Base-by-base conservation (phyloP, 2,888 invertebrate species). In the Hipparchia sbordonii region DNA sequence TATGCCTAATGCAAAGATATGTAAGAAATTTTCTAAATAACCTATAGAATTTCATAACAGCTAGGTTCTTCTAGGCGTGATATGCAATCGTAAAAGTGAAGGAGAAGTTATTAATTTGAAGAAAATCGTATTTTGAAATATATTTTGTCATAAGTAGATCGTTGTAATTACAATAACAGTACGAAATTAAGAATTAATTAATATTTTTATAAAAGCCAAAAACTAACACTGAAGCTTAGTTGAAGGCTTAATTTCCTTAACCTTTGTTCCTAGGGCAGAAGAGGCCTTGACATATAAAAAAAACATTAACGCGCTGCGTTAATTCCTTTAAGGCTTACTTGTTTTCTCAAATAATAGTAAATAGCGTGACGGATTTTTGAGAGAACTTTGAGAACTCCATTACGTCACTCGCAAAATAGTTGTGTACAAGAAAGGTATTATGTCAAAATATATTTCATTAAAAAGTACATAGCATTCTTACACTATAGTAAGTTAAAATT, bases 61-160 rank as follows among this genome's bases (percentile, higher is more conserved):
- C 86, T 87, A 87, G 73, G 39, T 52, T 56, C 77, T 79, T 82
- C 83, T 83, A 82, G 83, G 91, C 88, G 92, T 92, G 92, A 92
- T 91, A 92, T 92, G 91, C 89, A 85, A 85, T 87, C 82, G 85
- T 85, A 86, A 48, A 88, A 82, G 90, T 90, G 90, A 88, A 71
- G 70, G 87, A 87, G 87, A 88, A 86, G 82, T 82, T 82, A 81
- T 76, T 77, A 80, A 82, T 83, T 79, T 82, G 79, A 84, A 65
- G 65, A 65, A 54, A 80, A 82, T 79, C 77, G 75, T 80, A 85
- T 87, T 86, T 80, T 86, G 84, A 84, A 86, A 89, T 87, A 89
- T 85, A 87, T 80, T 85, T 87, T 82, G 69, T 61, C 69, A 61
- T 52, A 57, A 39, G 7, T 52, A 56, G 6, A 2, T n/a, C 9